A percentile compares a stretch with the other conserved stretches of the same genome.
Conservation (phyloP, 2,797 vertebrate genomes). For the Crocidura indochinensis region DNA sequence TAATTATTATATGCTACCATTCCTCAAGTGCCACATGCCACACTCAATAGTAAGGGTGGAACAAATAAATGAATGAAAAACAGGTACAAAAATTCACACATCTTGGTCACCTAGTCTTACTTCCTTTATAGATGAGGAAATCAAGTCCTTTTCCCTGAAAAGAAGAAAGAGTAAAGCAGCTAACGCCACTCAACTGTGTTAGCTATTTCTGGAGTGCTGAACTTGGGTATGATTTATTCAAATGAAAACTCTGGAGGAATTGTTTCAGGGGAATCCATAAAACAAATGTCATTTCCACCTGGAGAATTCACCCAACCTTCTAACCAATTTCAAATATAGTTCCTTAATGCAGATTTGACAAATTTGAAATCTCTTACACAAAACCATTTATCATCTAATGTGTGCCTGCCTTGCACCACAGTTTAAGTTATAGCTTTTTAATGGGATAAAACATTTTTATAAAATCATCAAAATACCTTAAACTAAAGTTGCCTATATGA, state of each 20-base stretch:
- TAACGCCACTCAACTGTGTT: neutral
- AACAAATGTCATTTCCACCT: constrained; percentile 78
- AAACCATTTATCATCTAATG: constrained; percentile 81
- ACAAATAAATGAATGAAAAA: neutral
- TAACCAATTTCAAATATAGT: constrained; percentile 82
- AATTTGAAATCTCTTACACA: constrained; percentile 81
- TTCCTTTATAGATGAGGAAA: constrained; percentile 34
- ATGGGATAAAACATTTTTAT: constrained; percentile 81
- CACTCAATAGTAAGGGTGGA: neutral
- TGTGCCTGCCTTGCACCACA: constrained; percentile 61
- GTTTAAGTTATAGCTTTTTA: constrained; percentile 83
- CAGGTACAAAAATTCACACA: neutral
- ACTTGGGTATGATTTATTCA: constrained; percentile 73
- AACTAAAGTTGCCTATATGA: constrained; percentile 80
- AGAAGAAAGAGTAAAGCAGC: constrained; percentile 40
- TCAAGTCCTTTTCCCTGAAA: neutral
- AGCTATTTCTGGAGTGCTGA: constrained; percentile 60
- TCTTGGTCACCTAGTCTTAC: constrained; percentile 2
- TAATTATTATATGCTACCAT: neutral
- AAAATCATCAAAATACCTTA: constrained; percentile 83
- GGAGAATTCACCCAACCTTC: constrained; percentile 81
- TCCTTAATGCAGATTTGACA: constrained; percentile 83
- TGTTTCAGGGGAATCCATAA: constrained; percentile 77
- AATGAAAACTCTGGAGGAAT: constrained; percentile 77
- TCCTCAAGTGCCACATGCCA: neutral